Base-by-base conservation (phyloP, 2,797 vertebrate species). In the Gallirallus australis region DNA sequence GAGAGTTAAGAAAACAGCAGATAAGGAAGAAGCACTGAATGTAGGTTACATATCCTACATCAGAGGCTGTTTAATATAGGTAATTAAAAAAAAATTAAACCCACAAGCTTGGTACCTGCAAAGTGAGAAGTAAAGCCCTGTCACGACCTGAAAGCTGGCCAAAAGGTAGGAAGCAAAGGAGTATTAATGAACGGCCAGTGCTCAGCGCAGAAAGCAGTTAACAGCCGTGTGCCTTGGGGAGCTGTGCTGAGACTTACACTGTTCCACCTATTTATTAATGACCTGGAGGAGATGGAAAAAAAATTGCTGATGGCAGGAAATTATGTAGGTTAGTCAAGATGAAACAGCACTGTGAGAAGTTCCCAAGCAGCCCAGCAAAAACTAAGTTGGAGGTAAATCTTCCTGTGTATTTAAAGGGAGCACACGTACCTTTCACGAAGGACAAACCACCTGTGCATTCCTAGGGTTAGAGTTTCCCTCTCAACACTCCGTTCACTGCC, bases 271-370 rank as follows among this genome's bases (percentile, higher is more conserved):
- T 88, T 96, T 96, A 94, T 88, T 94, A 96, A 95, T 42, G 72
- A 83, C 77, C 82, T 90, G 65, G 63, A 95, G 65, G 59, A 90
- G 82, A 93, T 0, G 42, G 93, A 78, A 94, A 94, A 45, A 96
- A 45, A 96, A 95, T 84, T 13, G 94, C 94, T 96, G 95, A 95
- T 82, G 89, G 87, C 73, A 96, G 96, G 71, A 95, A 95, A 93
- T 95, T 72, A 94, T 93, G 85, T 89, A 95, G 75, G 87, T 86
- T 96, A 94, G 73, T 82, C 81, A 85, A 88, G 82, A 94, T 78
- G 92, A 96, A 96, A 94, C 80, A 90, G 88, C 76, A 85, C 17
- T 76, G 19, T 66, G 56, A 40, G 4, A 68, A 50, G 73, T 33
- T 94, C 73, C 31, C 79, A 92, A 94, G 83, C 54, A 95, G 69